These are phyloP conservation scores for Aythya baeri DNA, from an alignment of 2,113 vertebrate species.

Conservation along the genomic window DNA sequence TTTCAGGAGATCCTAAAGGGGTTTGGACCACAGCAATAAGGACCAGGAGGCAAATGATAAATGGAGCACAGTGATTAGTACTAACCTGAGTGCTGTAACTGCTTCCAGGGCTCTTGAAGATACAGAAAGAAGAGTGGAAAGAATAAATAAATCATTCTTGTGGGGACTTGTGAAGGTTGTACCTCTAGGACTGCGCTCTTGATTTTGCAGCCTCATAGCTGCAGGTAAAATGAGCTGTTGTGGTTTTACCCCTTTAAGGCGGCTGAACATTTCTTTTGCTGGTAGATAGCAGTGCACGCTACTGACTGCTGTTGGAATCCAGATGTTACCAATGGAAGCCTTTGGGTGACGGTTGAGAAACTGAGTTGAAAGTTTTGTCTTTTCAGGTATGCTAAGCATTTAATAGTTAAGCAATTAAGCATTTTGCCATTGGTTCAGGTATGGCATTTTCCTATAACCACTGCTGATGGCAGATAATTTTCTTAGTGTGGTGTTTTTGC, in stretches of 20 bases:
- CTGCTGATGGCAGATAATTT: neutral
- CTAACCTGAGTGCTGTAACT: neutral
- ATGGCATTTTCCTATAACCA: neutral
- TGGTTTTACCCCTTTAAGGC: neutral
- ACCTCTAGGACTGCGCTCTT: neutral
- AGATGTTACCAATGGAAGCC: neutral
- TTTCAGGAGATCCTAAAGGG: neutral
- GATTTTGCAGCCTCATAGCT: neutral
- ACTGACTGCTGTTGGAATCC: neutral
- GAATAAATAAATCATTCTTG: neutral
- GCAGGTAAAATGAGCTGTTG: neutral
- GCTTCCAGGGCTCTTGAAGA: neutral
- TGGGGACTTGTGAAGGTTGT: neutral
- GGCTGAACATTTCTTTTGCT: neutral
- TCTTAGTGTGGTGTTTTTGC: neutral
- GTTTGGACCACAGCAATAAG: neutral
- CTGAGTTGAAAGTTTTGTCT: neutral
- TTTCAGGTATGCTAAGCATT: neutral
- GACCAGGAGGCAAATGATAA: neutral
- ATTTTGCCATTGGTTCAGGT: neutral
- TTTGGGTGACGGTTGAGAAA: neutral
- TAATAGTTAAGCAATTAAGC: neutral
- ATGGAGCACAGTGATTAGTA: neutral
- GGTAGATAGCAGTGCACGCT: neutral
- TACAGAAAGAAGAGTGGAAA: neutral